phyloP scores from a whole-genome alignment of 2,797 vertebrate genomes.

The Hapalemur alaotrensis region DNA sequence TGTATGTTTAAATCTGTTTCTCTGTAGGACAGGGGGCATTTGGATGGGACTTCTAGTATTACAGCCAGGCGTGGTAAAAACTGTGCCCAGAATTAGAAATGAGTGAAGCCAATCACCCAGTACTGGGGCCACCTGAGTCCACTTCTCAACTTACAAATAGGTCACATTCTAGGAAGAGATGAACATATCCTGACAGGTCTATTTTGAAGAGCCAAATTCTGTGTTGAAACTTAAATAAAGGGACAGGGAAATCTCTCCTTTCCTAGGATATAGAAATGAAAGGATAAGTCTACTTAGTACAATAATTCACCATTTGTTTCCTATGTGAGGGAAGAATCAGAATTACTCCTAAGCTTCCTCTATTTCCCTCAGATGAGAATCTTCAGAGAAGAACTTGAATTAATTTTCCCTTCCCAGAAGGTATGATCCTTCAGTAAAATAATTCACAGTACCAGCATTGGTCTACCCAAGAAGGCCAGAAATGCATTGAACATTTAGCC shows the following conservation, averaged over 20 bases:
- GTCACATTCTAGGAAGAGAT: constrained; percentile 42
- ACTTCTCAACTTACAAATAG: constrained; percentile 6
- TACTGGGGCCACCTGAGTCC: background rate
- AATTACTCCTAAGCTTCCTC: background rate
- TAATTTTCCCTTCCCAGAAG: background rate
- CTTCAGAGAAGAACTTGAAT: background rate
- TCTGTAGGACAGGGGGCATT: constrained; percentile 57
- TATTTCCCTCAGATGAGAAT: background rate
- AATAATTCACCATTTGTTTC: background rate
- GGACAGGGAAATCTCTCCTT: background rate
- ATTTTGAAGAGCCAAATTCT: background rate
- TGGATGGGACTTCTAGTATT: constrained; percentile 29
- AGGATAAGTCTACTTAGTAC: background rate
- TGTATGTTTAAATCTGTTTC: constrained; percentile 58
- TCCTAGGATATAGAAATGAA: background rate
- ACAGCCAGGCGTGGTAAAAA: constrained; percentile 15
- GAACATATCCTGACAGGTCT: background rate
- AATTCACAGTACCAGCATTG: background rate
- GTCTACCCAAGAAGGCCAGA: background rate
- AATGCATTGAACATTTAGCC: background rate
- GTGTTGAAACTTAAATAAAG: background rate
- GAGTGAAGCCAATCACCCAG: constrained; percentile 40
- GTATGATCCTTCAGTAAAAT: background rate
- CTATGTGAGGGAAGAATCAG: background rate
- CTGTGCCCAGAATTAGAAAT: constrained; percentile 48